phyloP scores from a whole-genome alignment of 2,797 vertebrate genomes.

The Lemur catta region DNA sequence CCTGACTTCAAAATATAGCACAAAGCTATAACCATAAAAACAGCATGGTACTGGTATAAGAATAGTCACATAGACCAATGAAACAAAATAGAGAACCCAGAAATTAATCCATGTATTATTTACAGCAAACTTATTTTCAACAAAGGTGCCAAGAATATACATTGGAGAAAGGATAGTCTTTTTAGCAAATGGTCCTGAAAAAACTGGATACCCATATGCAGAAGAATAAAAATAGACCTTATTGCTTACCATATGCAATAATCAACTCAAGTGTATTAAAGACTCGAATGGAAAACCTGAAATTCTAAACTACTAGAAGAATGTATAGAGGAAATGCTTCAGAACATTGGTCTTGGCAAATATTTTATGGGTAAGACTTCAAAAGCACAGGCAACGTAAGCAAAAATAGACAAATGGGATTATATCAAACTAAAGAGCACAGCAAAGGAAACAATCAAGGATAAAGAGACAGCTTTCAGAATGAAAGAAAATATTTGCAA shows the following conservation, averaged over 20 bases:
- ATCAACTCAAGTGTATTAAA: no score
- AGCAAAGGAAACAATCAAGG: background rate
- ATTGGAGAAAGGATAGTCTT: background rate
- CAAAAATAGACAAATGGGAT: background rate
- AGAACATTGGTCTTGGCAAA: background rate
- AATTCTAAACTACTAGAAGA: background rate
- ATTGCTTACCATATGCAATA: no score
- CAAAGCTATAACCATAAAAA: background rate
- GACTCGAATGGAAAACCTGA: no score
- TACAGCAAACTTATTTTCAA: background rate
- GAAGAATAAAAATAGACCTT: no score
- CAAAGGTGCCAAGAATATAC: background rate
- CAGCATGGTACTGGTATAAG: background rate
- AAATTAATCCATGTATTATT: background rate
- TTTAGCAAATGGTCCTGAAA: background rate
- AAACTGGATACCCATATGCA: background rate
- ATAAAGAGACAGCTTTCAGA: background rate
- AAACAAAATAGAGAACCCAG: background rate
- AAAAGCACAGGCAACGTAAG: background rate
- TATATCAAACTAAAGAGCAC: background rate
- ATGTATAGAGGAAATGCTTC: background rate
- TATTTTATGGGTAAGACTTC: background rate
- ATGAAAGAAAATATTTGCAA: background rate
- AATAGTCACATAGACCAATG: background rate
- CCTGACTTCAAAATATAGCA: background rate